Conservation (phyloP, 2,797 vertebrate genomes). For the Nannoperca obscura region DNA sequence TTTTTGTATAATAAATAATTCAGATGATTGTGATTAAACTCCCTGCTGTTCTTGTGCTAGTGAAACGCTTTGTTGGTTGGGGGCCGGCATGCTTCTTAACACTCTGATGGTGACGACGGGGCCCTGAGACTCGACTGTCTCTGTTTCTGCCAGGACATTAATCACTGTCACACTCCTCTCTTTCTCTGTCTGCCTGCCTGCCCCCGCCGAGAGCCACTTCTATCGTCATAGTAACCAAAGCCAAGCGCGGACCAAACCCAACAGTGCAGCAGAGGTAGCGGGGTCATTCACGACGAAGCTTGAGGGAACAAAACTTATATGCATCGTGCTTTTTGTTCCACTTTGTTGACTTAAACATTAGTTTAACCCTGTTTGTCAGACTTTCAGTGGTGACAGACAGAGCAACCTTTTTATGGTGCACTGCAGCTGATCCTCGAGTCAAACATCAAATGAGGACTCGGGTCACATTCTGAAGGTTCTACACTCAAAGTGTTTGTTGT, state of each 20-base stretch:
- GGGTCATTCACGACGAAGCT: constrained; percentile 35
- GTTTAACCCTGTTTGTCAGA: constrained; percentile 11
- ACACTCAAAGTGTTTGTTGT: constrained; percentile 11
- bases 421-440: not conserved
- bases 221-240: constrained; percentile 82
- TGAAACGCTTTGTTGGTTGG: not conserved
- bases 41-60: not conserved
- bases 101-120: constrained; percentile 33
- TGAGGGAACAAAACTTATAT: constrained; percentile 7
- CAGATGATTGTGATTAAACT: constrained; percentile 70
- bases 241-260: constrained; percentile 56
- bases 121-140: constrained; percentile 68
- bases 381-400: constrained; percentile 8
- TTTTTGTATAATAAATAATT: constrained; percentile 74
- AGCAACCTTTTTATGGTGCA: constrained; percentile 16
- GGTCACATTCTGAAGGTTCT: constrained; percentile 13
- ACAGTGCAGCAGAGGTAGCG: constrained; percentile 34
- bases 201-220: constrained; percentile 71
- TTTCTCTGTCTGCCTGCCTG: constrained; percentile 72
- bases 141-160: constrained; percentile 81
- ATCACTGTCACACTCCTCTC: constrained; percentile 84
- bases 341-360: constrained; percentile 10
- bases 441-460: constrained; percentile 6
- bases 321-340: constrained; percentile 22
- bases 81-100: constrained; percentile 14